phyloP scores from a whole-genome alignment of 2,888 invertebrate species.

The Lasioglossum leucozonium region DNA sequence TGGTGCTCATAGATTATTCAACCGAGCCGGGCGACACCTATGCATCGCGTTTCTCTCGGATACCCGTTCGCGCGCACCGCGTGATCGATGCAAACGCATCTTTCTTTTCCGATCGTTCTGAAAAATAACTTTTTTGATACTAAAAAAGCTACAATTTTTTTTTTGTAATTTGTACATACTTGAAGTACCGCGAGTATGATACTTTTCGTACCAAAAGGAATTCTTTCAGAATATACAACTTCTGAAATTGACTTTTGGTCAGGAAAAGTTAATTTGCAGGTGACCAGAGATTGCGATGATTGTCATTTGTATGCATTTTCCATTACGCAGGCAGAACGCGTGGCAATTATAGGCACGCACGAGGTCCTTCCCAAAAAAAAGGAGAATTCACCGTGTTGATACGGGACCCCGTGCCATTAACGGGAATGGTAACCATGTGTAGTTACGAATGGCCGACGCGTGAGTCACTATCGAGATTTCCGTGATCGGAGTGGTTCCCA shows the following conservation, averaged over 20 bases:
- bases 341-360: background rate
- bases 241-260: no score
- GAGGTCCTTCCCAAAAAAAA: background rate
- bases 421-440: background rate
- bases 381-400: background rate
- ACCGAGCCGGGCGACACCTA: background rate
- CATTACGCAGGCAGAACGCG: background rate
- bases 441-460: background rate
- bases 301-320: background rate
- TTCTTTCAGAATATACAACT: no score
- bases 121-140: background rate
- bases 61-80: no score
- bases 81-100: background rate
- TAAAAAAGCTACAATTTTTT: no score
- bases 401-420: background rate
- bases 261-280: background rate
- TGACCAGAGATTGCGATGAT: background rate
- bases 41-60: no score
- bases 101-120: background rate
- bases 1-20: conserved; percentile 24
- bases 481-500: conserved; percentile 24
- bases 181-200: no score
- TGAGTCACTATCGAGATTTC: conserved; percentile 35
- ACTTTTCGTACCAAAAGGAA: no score
- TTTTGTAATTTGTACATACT: no score